Evolutionary conservation across 2,113 vertebrate species (phyloP), one percentile per base, ranked within the genome.

Genomic region (Rhea pennata): DNA sequence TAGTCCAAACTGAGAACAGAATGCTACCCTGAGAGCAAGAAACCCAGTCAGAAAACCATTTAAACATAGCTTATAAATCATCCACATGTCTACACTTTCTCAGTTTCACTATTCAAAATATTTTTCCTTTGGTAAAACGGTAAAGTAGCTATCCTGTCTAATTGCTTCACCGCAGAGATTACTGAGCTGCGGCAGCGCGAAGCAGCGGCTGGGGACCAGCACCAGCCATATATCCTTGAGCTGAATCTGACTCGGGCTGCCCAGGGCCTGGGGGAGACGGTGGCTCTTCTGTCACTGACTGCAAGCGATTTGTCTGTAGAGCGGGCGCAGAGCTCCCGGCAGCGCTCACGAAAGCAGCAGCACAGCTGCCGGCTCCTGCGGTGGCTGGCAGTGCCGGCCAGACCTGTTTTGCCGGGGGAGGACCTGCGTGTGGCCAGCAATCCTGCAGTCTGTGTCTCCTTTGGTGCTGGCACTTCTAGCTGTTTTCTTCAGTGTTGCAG

Each of bases 1-100:
- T 82, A 95, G 84, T 79, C 88, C 88, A 94, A 96, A 91, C 66
- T 92, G 93, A 89, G 92, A 96, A 93, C 62, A 92, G 84, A 86
- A 93, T 79, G 62, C 48, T 82, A 54, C 70, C 91, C 91, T 59
- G 88, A 89, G 84, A 93, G 84, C 77, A 95, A 73, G 81, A 88
- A 92, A 81, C 58, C 36, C 50, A 58, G 76, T 79, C 71, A 95
- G 77, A 70, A 33, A 96, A 48, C 29, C 77, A 62, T 87, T 91
- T 72, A 65, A 79, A 81, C 76, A 33, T 2, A 59, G 2, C 48
- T 76, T 75, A 69, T 27, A 73, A 81, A 65, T 27, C 76, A 92
- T 84, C 61, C 80, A 82, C 6, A 13, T 0, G 0, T 74, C 85
- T 85, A 27, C 61, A 75, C 92, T 53, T 82, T 72, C 82, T 85